These are phyloP conservation scores for Hipposideros larvatus DNA, from an alignment of 2,797 vertebrate species.

Conservation along the genomic window DNA sequence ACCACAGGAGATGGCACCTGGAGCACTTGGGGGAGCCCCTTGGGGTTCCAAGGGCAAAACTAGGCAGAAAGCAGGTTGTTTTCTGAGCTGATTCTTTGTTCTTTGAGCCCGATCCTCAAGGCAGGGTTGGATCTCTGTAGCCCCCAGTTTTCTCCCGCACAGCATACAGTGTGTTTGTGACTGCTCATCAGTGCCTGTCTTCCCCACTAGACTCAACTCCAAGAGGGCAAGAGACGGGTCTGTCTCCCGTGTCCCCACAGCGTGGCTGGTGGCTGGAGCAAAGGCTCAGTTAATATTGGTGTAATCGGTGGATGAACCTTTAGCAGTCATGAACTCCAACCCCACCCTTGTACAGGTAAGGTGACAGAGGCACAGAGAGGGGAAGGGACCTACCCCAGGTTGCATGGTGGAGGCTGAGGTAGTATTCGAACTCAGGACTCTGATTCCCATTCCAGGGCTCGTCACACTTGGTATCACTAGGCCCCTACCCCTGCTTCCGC, in stretches of 20 bases:
- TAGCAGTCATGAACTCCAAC: not conserved
- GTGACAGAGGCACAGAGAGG: not conserved
- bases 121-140: not conserved
- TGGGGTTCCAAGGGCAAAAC: not conserved
- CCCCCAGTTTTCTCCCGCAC: not conserved
- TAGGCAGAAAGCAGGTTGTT: not conserved
- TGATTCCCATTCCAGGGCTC: not conserved
- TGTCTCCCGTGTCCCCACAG: not conserved
- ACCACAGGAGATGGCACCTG: not conserved
- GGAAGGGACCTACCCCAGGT: not conserved
- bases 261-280: not conserved
- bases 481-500: rapidly evolving
- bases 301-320: not conserved
- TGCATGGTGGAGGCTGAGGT: not conserved
- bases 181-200: not conserved
- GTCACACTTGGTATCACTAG: not conserved
- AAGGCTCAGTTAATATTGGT: not conserved
- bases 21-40: not conserved
- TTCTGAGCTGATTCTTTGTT: not conserved
- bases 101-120: not conserved
- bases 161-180: not conserved
- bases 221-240: not conserved
- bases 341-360: not conserved
- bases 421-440: not conserved
- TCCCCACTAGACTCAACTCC: not conserved